Percentiles rank a stretch among this genome's conserved stretches.
phyloP scores from a whole-genome alignment of 64 coral and sea anemone genomes.

The Montipora foliosa region DNA sequence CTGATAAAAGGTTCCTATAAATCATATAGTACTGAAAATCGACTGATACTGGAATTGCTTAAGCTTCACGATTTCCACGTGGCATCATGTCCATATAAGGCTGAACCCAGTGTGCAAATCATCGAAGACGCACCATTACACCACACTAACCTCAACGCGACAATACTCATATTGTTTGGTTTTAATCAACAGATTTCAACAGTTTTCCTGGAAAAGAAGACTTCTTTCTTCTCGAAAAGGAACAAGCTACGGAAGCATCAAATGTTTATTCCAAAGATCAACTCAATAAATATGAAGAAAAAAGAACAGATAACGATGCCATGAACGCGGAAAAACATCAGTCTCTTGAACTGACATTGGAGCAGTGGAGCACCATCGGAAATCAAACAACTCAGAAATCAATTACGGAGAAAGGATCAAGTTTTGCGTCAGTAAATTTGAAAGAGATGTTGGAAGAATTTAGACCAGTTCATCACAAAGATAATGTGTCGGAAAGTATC shows the following conservation, averaged over 20 bases:
- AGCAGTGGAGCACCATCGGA: too few species aligned
- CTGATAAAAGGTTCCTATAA: too few species aligned
- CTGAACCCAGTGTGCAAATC: too few species aligned
- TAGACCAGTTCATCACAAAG: background rate
- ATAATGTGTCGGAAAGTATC: background rate
- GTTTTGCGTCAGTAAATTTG: background rate
- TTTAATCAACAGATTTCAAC: background rate
- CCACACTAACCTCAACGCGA: too few species aligned
- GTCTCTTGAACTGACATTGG: background rate
- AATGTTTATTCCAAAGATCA: background rate
- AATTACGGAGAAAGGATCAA: background rate
- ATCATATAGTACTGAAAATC: too few species aligned
- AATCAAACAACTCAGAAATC: background rate
- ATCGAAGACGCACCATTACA: too few species aligned
- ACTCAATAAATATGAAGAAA: background rate
- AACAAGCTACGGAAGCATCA: background rate
- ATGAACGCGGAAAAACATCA: background rate
- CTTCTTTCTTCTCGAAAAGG: background rate
- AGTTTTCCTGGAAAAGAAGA: background rate
- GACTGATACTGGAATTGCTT: too few species aligned
- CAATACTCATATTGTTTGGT: background rate
- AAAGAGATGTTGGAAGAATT: background rate
- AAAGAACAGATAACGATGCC: background rate
- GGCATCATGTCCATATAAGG: too few species aligned
- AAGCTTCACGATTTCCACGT: too few species aligned